Evolutionary conservation across 2,113 vertebrate species (phyloP), one percentile per base, ranked within the genome.

Genomic region (Hippocampus mohnikei): DNA sequence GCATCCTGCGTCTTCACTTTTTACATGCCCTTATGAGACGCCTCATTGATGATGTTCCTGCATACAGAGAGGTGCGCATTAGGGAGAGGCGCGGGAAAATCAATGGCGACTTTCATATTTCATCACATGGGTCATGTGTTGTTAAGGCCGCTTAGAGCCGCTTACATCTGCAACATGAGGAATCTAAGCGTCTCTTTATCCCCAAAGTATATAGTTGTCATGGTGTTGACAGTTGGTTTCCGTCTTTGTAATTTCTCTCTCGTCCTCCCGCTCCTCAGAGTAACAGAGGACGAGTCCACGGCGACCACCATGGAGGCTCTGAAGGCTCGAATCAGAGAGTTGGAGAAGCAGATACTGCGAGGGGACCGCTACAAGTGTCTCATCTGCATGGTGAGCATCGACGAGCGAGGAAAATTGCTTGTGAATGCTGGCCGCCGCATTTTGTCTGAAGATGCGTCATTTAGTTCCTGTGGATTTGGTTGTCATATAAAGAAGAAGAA

Each of bases 341-440:
- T 99, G 88, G 97, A 99, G 92, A 94, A 95, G 91, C 96, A 99
- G 90, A 95, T 99, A 53, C 96, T 96, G 83, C 92, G 97, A 90
- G 97, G 96, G 82, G 96, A 99, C 92, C 92, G 96, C 79, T 98
- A 98, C 94, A 99, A 99, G 94, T 99, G 97, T 94, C 96, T 99
- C 92, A 99, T 99, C 92, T 99, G 97, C 92, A 99, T 99, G 97
- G 97, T 99, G 90, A 95, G 96, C 89, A 76, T 27, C 29, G 40
- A 42, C 6, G 52, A 29, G 12, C 6, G 25, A 42, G 23, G 41
- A n/a, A 21, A 44, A 2, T 44, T 15, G 21, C 40, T 25, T 5
- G 2, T 20, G 37, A 40, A 12, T 21, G 10, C 21, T 37, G 33
- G 33, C 33, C 33, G 59, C 9, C 16, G 20, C 7, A 5, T 60